Evolutionary conservation across 2,113 vertebrate genomes (phyloP).

Genomic region (Osmerus eperlanus): DNA sequence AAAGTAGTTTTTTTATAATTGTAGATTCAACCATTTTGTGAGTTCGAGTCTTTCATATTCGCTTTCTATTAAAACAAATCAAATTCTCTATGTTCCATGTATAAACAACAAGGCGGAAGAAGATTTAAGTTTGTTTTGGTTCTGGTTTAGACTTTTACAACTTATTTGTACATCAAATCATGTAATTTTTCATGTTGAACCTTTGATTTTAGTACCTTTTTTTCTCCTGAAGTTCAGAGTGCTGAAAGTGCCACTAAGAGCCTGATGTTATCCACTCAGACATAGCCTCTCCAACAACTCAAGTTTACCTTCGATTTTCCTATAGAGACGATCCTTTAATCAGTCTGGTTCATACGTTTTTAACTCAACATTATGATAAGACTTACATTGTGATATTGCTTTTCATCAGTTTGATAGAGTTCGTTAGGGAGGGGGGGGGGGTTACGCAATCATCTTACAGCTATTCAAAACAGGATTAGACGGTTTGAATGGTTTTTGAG

Average conservation of each 20-base stretch:
- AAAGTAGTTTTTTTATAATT: conserved; percentile 42
- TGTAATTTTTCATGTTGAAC: conserved; percentile 29
- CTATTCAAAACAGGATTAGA: conserved; percentile 68
- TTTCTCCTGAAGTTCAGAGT: neutral
- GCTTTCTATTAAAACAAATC: conserved; percentile 42
- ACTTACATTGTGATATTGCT: neutral
- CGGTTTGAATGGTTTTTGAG: conserved; percentile 60
- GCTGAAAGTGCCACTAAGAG: conserved; percentile 14
- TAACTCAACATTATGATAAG: neutral
- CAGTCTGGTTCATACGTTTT: neutral
- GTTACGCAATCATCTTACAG: conserved; percentile 62
- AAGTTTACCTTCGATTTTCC: conserved; percentile 16
- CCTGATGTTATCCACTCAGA: conserved; percentile 3
- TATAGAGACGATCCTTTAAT: neutral
- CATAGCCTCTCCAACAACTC: conserved; percentile 1
- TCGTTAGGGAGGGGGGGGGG: conserved; percentile 33
- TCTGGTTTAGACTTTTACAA: conserved; percentile 13
- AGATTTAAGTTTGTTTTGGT: conserved; percentile 40
- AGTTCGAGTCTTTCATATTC: conserved; percentile 43
- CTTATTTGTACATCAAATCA: conserved; percentile 42
- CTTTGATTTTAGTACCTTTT: conserved; percentile 38
- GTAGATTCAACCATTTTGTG: conserved; percentile 34
- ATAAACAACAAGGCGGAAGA: conserved; percentile 38
- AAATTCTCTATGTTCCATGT: conserved; percentile 42
- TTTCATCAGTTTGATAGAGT: neutral